phyloP scores from a whole-genome alignment of 2,113 vertebrate species.

The Epinephelus lanceolatus region DNA sequence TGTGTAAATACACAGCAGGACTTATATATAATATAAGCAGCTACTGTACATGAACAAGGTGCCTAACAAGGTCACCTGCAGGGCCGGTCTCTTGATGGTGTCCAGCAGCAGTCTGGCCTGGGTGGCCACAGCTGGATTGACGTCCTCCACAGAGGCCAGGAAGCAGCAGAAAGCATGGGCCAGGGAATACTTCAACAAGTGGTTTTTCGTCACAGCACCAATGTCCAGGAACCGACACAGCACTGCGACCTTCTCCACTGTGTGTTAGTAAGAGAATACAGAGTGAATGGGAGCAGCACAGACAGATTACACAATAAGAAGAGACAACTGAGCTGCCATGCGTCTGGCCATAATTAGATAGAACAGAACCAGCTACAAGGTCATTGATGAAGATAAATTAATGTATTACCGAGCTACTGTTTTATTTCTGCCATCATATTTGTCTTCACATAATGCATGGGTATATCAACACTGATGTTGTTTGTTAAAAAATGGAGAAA shows the following conservation, averaged over 20 bases:
- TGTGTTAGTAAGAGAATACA: not conserved
- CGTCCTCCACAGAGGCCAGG: conserved; percentile 96
- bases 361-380: conserved; percentile 16
- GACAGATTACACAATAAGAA: not conserved
- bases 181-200: conserved; percentile 95
- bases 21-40: not conserved
- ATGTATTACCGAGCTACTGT: not conserved
- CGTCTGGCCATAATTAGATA: not conserved
- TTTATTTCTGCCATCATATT: not conserved
- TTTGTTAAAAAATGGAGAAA: not conserved
- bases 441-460: not conserved
- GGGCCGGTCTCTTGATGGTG: conserved; percentile 94
- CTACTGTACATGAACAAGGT: not conserved
- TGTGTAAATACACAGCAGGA: conserved; percentile 2
- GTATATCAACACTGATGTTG: not conserved
- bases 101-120: conserved; percentile 95
- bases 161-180: conserved; percentile 99
- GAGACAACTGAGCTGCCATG: conserved; percentile 22
- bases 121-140: conserved; percentile 97
- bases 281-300: conserved; percentile 11
- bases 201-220: conserved; percentile 97
- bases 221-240: conserved; percentile 98
- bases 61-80: conserved; percentile 87
- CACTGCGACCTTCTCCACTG: conserved; percentile 98
- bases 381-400: conserved; percentile 15